Conservation (phyloP, 2,888 invertebrate species). For the Griposia aprilina region DNA sequence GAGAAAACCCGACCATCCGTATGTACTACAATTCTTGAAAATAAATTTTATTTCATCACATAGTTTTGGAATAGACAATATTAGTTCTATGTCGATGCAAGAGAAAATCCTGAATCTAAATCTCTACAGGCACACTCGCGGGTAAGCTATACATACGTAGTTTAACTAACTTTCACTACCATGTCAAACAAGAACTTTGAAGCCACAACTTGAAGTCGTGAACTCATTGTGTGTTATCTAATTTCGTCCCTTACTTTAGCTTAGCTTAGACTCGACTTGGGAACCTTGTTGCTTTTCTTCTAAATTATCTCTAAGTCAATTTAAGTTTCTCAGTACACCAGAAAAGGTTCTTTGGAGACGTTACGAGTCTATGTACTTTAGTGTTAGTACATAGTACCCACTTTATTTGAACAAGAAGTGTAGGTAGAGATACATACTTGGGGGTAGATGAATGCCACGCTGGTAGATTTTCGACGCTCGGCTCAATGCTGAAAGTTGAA, state of each 20-base stretch:
- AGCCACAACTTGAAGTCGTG: conserved; percentile 37
- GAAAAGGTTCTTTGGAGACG: conserved; percentile 43
- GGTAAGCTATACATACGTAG: conserved; percentile 1
- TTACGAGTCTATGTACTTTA: conserved; percentile 22
- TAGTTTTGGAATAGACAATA: background rate
- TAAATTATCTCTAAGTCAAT: conserved; percentile 59
- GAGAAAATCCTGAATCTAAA: background rate
- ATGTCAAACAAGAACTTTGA: conserved; percentile 28
- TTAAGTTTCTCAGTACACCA: conserved; percentile 58
- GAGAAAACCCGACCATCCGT: no score
- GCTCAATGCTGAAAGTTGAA: background rate
- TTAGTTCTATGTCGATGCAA: background rate
- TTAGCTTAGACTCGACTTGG: conserved; percentile 32
- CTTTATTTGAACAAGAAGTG: conserved; percentile 23
- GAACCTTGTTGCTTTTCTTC: conserved; percentile 39
- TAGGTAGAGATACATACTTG: background rate
- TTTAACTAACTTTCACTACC: conserved; percentile 17
- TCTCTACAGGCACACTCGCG: background rate
- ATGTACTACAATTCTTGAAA: no score
- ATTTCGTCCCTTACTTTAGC: conserved; percentile 50
- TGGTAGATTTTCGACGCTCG: background rate
- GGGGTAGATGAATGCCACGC: background rate
- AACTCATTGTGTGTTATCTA: conserved; percentile 57
- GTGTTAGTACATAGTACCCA: conserved; percentile 6
- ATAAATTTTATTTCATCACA: no score